These are phyloP conservation scores for Drosophila mojavensis DNA, from an alignment of 1,140 invertebrate species.

Conservation along the genomic window DNA sequence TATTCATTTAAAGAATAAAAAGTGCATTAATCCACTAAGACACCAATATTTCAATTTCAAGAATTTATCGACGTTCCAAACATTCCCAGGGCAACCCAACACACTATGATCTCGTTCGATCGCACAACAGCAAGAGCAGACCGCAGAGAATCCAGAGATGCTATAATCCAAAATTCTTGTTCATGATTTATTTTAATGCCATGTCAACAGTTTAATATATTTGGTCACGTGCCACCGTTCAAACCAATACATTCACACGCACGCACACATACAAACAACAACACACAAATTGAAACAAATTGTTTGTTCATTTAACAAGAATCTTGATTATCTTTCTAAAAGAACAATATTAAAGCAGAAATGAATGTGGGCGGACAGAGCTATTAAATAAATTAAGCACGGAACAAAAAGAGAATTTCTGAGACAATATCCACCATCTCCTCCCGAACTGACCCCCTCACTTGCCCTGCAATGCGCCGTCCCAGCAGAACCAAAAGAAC, in stretches of 20 bases:
- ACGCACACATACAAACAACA: slow-evolving; percentile 3
- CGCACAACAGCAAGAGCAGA: too few species aligned
- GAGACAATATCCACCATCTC: not conserved
- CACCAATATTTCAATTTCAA: too few species aligned
- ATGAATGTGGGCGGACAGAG: slow-evolving; percentile 31
- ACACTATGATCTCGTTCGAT: too few species aligned
- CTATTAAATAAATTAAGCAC: slow-evolving; percentile 63
- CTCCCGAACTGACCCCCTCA: not conserved
- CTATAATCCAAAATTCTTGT: slow-evolving; percentile 62
- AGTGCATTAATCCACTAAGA: too few species aligned
- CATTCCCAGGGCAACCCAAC: too few species aligned
- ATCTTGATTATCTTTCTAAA: not conserved
- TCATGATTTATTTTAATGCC: slow-evolving; percentile 79
- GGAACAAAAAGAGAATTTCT: slow-evolving; percentile 24
- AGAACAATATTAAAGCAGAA: slow-evolving; percentile 4
- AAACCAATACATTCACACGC: slow-evolving; percentile 3
- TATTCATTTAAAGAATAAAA: too few species aligned
- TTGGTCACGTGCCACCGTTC: slow-evolving; percentile 74
- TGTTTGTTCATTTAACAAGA: not conserved
- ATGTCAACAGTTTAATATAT: slow-evolving; percentile 79
- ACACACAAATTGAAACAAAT: not conserved
- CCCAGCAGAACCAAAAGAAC: slow-evolving; percentile 94
- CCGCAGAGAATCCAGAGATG: slow-evolving; percentile 10
- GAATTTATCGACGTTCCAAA: too few species aligned
- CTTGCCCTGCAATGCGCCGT: slow-evolving; percentile 91